Conservation (phyloP, 23 tunicate species). For the Diplosoma virens region DNA sequence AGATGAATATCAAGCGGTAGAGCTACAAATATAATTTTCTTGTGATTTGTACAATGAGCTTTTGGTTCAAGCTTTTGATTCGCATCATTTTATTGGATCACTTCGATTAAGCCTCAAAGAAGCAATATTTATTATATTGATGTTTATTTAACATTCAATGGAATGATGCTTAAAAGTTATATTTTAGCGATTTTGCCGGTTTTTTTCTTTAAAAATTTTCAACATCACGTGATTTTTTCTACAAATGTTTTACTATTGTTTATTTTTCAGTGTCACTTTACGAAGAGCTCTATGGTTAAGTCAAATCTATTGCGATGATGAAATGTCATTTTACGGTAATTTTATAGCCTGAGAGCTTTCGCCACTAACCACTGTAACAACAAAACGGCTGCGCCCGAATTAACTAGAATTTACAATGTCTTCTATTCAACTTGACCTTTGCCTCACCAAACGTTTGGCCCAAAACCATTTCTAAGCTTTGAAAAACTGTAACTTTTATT, state of each 20-base stretch:
- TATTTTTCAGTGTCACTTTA: not conserved
- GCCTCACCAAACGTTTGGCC: not conserved
- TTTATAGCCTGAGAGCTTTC: not conserved
- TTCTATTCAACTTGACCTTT: conserved; percentile 4
- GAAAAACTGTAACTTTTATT: no score
- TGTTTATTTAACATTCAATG: no score
- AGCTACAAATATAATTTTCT: no score
- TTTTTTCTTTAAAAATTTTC: no score
- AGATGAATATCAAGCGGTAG: no score
- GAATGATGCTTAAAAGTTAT: no score
- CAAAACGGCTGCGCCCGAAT: not conserved
- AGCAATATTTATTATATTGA: no score
- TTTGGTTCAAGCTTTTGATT: no score
- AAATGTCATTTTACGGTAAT: conserved; percentile 2
- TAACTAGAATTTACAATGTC: not conserved
- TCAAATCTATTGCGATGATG: not conserved
- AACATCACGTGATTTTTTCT: not conserved
- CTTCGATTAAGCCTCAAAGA: no score
- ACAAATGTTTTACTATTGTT: not conserved
- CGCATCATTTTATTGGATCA: no score
- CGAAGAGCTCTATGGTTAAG: not conserved
- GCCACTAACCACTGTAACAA: conserved; percentile 6
- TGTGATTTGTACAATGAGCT: no score
- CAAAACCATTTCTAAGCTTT: not conserved
- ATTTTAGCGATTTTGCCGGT: no score